Evolutionary conservation across 1,140 invertebrate genomes (phyloP), one percentile per base, ranked within the genome.

Genomic region (Sycobia sp.): DNA sequence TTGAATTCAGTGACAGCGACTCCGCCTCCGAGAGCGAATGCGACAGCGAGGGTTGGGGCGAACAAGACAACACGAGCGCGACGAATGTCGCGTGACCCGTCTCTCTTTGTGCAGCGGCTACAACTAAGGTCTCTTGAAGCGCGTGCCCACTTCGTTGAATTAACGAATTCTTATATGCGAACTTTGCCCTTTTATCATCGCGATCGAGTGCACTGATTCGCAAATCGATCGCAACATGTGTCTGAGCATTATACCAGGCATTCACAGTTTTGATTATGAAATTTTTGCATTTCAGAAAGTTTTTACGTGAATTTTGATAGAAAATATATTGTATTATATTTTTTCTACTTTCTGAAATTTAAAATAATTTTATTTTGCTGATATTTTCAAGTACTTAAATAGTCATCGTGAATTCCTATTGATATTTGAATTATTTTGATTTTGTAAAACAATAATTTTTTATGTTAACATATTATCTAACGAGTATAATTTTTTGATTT

Each of bases 1-100:
- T 98, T 60, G 95, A 98, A 82, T 91, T 96, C 70, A 95, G 93
- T 65, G 95, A 97, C 79, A 91, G 91, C 22, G 93, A 94, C 70
- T 93, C 92, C n/a, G 94, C 89, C 5, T 86, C 88, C 10, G 89
- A 90, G 54, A 87, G 85, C 57, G 88, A 90, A 65, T 87, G 87
- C 71, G 88, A 89, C 71, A 88, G 86, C 69, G 88, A 90, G 56
- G 87, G 87, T 18, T 89, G 88, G 88, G 86, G 85, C 27, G 88
- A 90, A 62, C 87, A 87, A 41, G 86, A 87, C 64, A 65, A 86
- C 66, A 53, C 62, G 16, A 58, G 39, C 20, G 49, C 71, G 22
- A 85, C 83, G 23, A 84, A 78, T 67, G 79, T 76, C 56, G 84
- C 84, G 84, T 85, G 85, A 86, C 84, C 79, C 66, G 68, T 59